phyloP scores from a whole-genome alignment of 2,113 vertebrate species.

The Probosciger aterrimus region DNA sequence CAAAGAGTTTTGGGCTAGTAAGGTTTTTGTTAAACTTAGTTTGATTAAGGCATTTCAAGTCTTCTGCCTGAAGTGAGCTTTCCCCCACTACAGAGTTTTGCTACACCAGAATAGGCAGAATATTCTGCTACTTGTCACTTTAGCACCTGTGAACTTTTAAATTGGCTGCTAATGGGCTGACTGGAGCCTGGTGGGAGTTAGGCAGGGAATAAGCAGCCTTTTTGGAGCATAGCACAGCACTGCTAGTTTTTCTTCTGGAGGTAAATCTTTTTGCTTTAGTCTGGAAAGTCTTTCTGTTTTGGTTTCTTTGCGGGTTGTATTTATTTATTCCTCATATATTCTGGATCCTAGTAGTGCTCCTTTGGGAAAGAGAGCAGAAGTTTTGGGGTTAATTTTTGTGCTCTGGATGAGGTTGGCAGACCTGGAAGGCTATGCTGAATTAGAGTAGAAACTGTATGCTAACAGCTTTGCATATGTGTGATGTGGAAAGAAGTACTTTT shows the following conservation, averaged over 20 bases:
- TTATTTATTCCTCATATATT: not conserved
- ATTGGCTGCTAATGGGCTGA: not conserved
- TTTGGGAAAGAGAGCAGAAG: not conserved
- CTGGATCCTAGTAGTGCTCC: not conserved
- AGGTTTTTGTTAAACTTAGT: not conserved
- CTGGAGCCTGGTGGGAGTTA: not conserved
- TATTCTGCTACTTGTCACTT: not conserved
- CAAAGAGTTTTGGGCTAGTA: not conserved
- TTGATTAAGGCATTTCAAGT: not conserved
- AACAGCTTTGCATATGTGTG: rapidly evolving
- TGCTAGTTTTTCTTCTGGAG: rapidly evolving
- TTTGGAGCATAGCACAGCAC: rapidly evolving
- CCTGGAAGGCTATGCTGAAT: not conserved
- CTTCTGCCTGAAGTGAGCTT: not conserved
- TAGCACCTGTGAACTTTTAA: not conserved
- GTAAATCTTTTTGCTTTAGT: not conserved
- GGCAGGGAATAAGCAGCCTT: not conserved
- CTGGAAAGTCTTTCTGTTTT: not conserved
- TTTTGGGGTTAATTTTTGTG: not conserved
- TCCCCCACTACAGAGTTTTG: not conserved
- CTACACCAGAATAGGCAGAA: too few species aligned
- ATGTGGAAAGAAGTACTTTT: not conserved
- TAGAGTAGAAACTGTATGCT: not conserved
- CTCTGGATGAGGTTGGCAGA: not conserved
- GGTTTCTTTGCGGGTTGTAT: not conserved